Base-by-base conservation (phyloP, 2,888 invertebrate species). In the Diaphora mendica region DNA sequence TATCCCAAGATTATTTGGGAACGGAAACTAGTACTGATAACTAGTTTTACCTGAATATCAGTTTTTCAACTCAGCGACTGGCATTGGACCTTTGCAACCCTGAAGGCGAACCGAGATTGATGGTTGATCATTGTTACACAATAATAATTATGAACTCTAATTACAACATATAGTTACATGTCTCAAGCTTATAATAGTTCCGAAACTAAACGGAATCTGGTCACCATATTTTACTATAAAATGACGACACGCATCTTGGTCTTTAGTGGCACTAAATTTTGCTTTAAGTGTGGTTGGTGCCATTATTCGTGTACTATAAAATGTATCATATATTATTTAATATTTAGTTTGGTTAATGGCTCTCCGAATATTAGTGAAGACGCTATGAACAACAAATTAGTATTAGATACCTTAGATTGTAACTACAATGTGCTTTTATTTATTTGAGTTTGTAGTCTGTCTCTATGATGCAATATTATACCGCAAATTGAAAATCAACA, bases 221-320 rank as follows among this genome's bases (percentile, higher is more conserved):
- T 75, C 71, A 79, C 66, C 48, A 1, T 68, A 72, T 17, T 67
- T 5, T 4, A 74, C 69, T 74, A 74, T 76, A 71, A 71, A 70
- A 44, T 74, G 65, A 77, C 70, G 76, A 78, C 80, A 76, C 76
- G 71, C 72, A 67, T 77, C 76, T 76, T 69, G 48, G 75, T 70
- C 73, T 80, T 80, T 80, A 83, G 74, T 77, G 79, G 72, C 42
- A 82, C 72, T 83, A 82, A 82, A 82, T 80, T 72, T 70, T 77
- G 69, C 74, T 77, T 71, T 75, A 76, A 44, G 74, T 67, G 74
- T 70, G 68, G 73, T 35, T 55, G 55, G 9, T 71, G 67, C 77
- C 74, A 81, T 81, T 77, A 80, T 74, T 76, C 69, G 35, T 67
- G 35, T 66, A 75, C 35, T 69, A 77, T 79, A 78, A 78, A 76